Evolutionary conservation across 1,140 invertebrate species (phyloP).

Genomic region (Drosophila guanche): DNA sequence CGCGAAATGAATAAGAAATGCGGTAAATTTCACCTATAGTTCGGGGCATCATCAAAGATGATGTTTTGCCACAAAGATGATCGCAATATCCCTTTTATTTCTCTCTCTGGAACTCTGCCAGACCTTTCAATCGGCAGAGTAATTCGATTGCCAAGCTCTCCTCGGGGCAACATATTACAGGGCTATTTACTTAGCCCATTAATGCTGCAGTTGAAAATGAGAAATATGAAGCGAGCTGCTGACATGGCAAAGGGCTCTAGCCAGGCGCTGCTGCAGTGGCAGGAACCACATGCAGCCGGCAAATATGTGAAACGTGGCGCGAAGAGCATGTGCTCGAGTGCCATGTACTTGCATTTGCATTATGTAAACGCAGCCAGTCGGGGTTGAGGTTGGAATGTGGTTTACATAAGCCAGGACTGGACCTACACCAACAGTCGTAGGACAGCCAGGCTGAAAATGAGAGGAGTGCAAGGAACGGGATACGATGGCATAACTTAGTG

Average conservation of each 20-base stretch:
- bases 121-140: too few relatives aligned
- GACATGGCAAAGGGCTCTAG: conserved; percentile 45
- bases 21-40: conserved; percentile 48
- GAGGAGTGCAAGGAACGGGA: conserved; percentile 62
- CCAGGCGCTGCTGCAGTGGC: conserved; percentile 22
- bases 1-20: conserved; percentile 43
- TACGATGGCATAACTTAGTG: conserved; percentile 27
- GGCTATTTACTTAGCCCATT: conserved; percentile 80
- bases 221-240: conserved; percentile 53
- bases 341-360: conserved; percentile 60
- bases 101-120: too few relatives aligned
- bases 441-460: conserved; percentile 41
- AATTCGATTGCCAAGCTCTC: background rate
- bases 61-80: too few relatives aligned
- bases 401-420: conserved; percentile 54
- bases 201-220: conserved; percentile 54
- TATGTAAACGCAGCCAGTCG: conserved; percentile 59
- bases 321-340: conserved; percentile 61
- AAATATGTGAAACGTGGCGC: conserved; percentile 54
- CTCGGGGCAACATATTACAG: conserved; percentile 58
- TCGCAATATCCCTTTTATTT: background rate
- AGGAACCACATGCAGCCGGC: conserved; percentile 45
- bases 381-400: conserved; percentile 61
- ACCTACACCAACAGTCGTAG: conserved; percentile 59
- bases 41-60: too few relatives aligned